phyloP scores from a whole-genome alignment of 1,140 invertebrate genomes.

The Uloborus diversus region DNA sequence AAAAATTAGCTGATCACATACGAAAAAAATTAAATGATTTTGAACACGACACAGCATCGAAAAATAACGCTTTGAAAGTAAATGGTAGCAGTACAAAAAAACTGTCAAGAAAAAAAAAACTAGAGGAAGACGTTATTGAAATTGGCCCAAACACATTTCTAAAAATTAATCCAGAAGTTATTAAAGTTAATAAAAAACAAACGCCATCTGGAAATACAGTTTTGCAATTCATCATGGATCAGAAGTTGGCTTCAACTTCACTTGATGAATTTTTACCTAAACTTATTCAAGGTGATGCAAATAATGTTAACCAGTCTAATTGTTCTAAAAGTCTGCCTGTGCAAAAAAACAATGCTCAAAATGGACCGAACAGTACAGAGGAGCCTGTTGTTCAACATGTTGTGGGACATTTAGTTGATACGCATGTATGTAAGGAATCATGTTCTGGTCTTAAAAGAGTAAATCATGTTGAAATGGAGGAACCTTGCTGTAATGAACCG shows the following conservation, averaged over 20 bases:
- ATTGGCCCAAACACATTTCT: slow-evolving; percentile 53
- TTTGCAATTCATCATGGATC: slow-evolving; percentile 44
- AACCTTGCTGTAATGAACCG: background rate
- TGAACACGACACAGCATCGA: background rate
- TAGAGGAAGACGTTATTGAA: slow-evolving; percentile 39
- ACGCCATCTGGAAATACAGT: slow-evolving; percentile 48
- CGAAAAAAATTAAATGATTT: background rate
- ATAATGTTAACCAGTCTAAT: background rate
- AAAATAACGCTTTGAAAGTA: background rate
- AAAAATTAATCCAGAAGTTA: slow-evolving; percentile 52
- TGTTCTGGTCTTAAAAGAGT: background rate
- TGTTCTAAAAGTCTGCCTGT: background rate
- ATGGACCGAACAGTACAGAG: too few relatives aligned
- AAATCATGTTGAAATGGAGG: background rate
- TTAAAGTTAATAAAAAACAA: slow-evolving; percentile 48
- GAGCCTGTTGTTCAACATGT: slow-evolving; percentile 29
- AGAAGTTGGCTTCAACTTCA: slow-evolving; percentile 2
- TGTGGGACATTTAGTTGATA: slow-evolving; percentile 35
- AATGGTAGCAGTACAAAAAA: background rate
- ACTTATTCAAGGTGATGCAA: slow-evolving; percentile 11
- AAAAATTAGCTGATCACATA: background rate
- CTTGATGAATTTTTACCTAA: slow-evolving; percentile 18
- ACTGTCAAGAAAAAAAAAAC: slow-evolving; percentile 1
- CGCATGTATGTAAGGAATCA: slow-evolving; percentile 40
- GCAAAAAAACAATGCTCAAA: too few relatives aligned